Conservation (phyloP, 2,797 vertebrate species). For the Cryptoblepharus egeriae region DNA sequence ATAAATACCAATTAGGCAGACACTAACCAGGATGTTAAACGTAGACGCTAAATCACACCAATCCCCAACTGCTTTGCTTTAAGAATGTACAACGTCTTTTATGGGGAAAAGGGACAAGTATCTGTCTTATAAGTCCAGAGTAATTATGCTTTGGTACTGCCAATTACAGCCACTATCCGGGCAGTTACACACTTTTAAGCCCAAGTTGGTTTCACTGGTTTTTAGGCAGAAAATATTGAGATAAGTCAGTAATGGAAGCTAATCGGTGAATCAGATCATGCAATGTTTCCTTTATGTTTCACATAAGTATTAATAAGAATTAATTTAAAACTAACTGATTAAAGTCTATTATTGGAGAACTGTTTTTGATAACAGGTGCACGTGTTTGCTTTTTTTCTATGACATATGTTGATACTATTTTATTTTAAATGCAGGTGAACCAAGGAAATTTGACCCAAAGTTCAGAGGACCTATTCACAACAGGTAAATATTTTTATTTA, state of each 20-base stretch:
- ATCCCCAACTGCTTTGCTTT: too few species aligned
- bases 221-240: not conserved
- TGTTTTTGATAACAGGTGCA: not conserved
- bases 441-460: conserved; percentile 89
- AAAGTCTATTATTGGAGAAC: conserved; percentile 25
- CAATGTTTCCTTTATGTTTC: conserved; percentile 18
- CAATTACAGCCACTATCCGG: too few species aligned
- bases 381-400: conserved; percentile 45
- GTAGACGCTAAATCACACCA: too few species aligned
- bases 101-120: too few species aligned
- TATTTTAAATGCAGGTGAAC: conserved; percentile 88
- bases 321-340: not conserved
- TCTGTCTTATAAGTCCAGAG: too few species aligned
- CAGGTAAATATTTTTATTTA: conserved; percentile 81
- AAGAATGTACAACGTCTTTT: too few species aligned
- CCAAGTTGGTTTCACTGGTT: too few species aligned
- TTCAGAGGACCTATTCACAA: conserved; percentile 92
- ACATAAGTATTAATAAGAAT: not conserved
- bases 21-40: too few species aligned
- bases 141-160: too few species aligned
- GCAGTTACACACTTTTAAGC: too few species aligned
- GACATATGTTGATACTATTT: conserved; percentile 53
- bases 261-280: not conserved
- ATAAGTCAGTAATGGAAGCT: not conserved
- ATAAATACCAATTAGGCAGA: too few species aligned